Conservation (phyloP, 37 sponge, comb jelly and placozoan genomes). For the Diacarnus erythraeanus region DNA sequence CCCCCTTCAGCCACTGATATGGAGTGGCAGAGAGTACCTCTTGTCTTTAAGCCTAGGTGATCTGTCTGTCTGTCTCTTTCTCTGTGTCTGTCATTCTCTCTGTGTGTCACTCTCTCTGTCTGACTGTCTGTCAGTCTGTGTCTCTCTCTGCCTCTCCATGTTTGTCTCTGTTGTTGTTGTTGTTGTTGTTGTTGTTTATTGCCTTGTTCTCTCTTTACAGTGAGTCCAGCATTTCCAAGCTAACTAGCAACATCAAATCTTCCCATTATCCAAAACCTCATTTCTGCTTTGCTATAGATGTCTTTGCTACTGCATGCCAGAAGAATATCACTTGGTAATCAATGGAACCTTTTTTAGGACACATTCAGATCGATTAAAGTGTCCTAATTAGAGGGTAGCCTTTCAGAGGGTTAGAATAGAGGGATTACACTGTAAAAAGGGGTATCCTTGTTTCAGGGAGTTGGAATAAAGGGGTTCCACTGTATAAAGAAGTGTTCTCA, state of each 20-base stretch:
- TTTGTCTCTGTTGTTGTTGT: not conserved
- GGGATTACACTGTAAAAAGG: too few relatives aligned
- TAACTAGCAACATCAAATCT: conserved; percentile 18
- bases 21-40: conserved; percentile 16
- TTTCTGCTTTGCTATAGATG: conserved; percentile 64
- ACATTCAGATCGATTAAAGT: not conserved
- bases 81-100: too few relatives aligned
- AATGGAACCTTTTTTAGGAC: not conserved
- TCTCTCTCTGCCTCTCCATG: too few relatives aligned
- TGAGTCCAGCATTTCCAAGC: conserved; percentile 22
- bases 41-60: conserved; percentile 40
- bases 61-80: not conserved
- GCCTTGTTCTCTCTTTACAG: not conserved
- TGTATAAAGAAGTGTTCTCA: too few relatives aligned
- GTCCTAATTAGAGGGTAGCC: not conserved
- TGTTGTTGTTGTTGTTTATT: not conserved
- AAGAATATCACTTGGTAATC: conserved; percentile 51
- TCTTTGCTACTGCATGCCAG: conserved; percentile 47
- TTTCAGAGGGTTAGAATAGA: too few relatives aligned
- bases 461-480: too few relatives aligned
- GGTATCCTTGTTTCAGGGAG: too few relatives aligned
- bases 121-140: too few relatives aligned
- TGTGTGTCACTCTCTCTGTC: too few relatives aligned
- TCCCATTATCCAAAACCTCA: conserved; percentile 26
- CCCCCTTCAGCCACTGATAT: conserved; percentile 26